These are phyloP conservation scores for Chrysolina oricalcia DNA, from an alignment of 2,888 invertebrate species.

Conservation along the genomic window DNA sequence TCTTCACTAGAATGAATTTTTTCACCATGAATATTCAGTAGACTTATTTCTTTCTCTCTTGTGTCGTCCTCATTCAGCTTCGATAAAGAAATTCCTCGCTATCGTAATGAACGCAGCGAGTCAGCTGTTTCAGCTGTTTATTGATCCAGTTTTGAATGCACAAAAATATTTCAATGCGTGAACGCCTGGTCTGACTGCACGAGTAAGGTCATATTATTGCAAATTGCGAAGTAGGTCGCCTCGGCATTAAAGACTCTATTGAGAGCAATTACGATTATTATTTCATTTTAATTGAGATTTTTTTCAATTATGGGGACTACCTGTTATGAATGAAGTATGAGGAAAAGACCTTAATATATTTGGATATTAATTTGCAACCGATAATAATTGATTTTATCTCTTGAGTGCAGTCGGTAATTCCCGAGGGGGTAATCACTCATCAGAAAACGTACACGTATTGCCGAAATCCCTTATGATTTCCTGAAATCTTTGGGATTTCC, in stretches of 20 bases:
- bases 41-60: too few relatives aligned
- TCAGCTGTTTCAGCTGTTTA: slow-evolving; percentile 18
- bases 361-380: not conserved
- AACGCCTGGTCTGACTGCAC: not conserved
- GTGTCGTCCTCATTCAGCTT: not conserved
- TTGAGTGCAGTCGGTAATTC: too few relatives aligned
- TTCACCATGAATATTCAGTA: too few relatives aligned
- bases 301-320: slow-evolving; percentile 3
- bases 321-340: slow-evolving; percentile 17
- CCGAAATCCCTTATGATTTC: too few relatives aligned
- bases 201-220: slow-evolving; percentile 22
- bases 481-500: too few relatives aligned
- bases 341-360: not conserved
- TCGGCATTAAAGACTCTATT: slow-evolving; percentile 23
- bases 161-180: slow-evolving; percentile 14
- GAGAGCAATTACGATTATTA: slow-evolving; percentile 26
- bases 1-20: too few relatives aligned
- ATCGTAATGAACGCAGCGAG: not conserved
- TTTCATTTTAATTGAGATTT: slow-evolving; percentile 23
- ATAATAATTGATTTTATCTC: not conserved
- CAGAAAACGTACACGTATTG: too few relatives aligned
- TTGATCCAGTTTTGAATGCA: slow-evolving; percentile 11
- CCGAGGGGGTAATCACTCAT: too few relatives aligned
- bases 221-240: slow-evolving; percentile 27
- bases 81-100: not conserved